A percentile compares a stretch with the other conserved stretches of the same genome.
phyloP scores from a whole-genome alignment of 1,140 invertebrate species.

The Sitobion miscanthi region DNA sequence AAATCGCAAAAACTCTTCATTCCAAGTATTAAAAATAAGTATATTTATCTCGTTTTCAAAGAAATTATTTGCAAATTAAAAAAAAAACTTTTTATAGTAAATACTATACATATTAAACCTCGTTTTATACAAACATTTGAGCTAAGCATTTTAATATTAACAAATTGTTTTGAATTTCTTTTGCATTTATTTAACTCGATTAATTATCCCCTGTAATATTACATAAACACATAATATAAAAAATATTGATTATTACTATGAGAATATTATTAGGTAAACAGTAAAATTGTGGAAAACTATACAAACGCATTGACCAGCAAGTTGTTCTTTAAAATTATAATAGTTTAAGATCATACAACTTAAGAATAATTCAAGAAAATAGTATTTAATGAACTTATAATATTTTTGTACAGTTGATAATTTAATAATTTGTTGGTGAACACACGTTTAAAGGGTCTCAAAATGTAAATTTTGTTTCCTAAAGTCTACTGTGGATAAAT shows the following conservation, averaged over 20 bases:
- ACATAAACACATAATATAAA: not conserved
- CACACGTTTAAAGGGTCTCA: not conserved
- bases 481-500: too few relatives aligned
- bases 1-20: not conserved
- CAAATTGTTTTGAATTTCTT: too few relatives aligned
- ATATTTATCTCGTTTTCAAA: not conserved
- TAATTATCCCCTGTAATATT: not conserved
- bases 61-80: not conserved
- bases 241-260: too few relatives aligned
- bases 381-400: not conserved
- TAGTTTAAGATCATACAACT: not conserved
- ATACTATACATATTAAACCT: not conserved
- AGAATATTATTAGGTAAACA: not conserved
- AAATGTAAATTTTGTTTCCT: too few relatives aligned
- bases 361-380: not conserved
- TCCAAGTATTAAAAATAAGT: not conserved
- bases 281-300: not conserved
- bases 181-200: too few relatives aligned
- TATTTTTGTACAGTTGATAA: too few relatives aligned
- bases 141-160: too few relatives aligned
- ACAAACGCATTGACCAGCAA: not conserved
- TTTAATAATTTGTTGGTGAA: too few relatives aligned
- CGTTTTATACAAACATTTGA: too few relatives aligned
- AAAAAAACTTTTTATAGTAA: not conserved
- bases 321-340: not conserved